phyloP scores from a whole-genome alignment of 2,888 invertebrate genomes.

The Macrosoma leucophasiata region DNA sequence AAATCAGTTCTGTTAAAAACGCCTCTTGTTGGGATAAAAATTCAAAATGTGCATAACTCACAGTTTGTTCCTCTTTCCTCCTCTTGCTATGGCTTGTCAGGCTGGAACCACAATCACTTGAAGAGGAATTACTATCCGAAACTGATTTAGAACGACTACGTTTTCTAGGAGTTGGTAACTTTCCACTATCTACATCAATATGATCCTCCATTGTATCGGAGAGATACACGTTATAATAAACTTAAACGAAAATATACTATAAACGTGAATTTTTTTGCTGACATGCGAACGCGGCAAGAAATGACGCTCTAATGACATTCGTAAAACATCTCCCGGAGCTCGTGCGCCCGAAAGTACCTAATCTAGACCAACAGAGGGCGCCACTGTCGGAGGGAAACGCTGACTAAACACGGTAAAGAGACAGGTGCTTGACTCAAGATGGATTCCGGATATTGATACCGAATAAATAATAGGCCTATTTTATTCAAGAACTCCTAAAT shows the following conservation, averaged over 20 bases:
- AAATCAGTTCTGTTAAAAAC: neutral
- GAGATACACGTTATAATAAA: neutral
- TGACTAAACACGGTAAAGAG: no score
- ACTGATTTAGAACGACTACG: neutral
- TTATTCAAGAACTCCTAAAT: no score
- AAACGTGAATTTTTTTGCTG: neutral
- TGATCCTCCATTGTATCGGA: neutral
- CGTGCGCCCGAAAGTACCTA: neutral
- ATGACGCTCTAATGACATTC: neutral
- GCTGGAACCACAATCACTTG: neutral
- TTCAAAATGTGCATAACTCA: neutral
- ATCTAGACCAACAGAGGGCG: no score
- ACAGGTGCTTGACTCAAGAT: no score
- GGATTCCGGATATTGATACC: neutral
- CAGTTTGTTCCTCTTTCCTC: neutral
- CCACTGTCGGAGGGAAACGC: no score
- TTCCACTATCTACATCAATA: neutral
- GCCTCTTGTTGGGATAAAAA: neutral
- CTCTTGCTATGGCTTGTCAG: neutral
- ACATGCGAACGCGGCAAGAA: no score
- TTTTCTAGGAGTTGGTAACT: neutral
- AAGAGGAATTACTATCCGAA: neutral
- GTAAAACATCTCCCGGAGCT: neutral
- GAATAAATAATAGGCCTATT: conserved; percentile 4
- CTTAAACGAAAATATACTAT: neutral